Conservation (phyloP, 1,140 invertebrate genomes). For the Oscheius sp. region DNA sequence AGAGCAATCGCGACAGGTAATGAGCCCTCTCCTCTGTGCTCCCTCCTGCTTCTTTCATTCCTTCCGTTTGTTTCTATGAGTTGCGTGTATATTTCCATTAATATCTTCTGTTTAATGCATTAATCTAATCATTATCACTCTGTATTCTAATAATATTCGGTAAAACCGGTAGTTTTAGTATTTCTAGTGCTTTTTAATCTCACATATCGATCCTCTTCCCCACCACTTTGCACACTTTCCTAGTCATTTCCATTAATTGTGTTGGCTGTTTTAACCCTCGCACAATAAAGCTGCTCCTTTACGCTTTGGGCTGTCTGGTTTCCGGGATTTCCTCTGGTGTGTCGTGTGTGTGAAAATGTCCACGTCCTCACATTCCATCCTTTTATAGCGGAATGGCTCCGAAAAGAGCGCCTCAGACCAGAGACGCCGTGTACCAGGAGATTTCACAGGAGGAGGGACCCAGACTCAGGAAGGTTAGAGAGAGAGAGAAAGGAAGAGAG, state of each 20-base stretch:
- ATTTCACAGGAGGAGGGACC: too few species aligned
- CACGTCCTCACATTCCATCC: too few species aligned
- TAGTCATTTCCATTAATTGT: background rate
- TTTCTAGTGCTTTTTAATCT: background rate
- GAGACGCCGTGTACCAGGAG: too few species aligned
- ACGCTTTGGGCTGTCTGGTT: background rate
- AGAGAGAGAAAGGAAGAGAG: too few species aligned
- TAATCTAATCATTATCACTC: too few species aligned
- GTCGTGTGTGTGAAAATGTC: too few species aligned
- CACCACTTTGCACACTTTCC: background rate
- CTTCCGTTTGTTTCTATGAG: background rate
- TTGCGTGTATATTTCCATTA: background rate
- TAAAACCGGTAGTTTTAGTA: too few species aligned
- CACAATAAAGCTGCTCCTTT: constrained; percentile 5
- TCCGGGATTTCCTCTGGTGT: background rate
- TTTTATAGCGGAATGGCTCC: too few species aligned
- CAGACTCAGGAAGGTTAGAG: too few species aligned
- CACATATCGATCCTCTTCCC: background rate
- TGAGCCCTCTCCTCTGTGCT: background rate
- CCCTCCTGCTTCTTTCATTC: background rate
- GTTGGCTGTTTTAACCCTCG: background rate
- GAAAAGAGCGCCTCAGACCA: too few species aligned
- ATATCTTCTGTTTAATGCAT: too few species aligned
- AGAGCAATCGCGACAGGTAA: background rate
- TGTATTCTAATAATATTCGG: background rate